phyloP scores from a whole-genome alignment of 53 echinoderm and acorn worm species.

The Mesocentrotus franciscanus region DNA sequence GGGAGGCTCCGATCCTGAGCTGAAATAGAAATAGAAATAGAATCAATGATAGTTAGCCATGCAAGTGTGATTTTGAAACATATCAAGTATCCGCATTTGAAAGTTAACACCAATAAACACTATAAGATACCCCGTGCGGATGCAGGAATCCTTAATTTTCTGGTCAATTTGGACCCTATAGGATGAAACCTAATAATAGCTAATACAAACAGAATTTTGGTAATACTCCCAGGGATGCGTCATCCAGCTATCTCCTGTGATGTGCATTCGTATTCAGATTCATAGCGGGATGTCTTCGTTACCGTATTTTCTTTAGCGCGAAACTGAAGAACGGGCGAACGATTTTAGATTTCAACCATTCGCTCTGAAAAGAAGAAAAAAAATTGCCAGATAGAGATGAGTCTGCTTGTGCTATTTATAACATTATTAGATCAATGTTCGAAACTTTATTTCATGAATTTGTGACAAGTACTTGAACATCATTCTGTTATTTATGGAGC shows the following conservation, averaged over 20 bases:
- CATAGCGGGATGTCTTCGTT: conserved; percentile 24
- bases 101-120: not conserved
- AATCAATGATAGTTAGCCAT: not conserved
- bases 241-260: not conserved
- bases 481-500: not conserved
- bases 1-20: conserved; percentile 4
- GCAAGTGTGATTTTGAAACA: conserved; percentile 35
- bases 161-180: conserved; percentile 48
- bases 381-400: not conserved
- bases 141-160: conserved; percentile 65
- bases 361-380: not conserved
- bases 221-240: conserved; percentile 48
- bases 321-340: not conserved
- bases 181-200: conserved; percentile 52
- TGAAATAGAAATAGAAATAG: conserved; percentile 26
- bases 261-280: not conserved
- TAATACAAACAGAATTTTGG: conserved; percentile 58
- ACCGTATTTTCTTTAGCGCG: conserved; percentile 22
- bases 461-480: not conserved
- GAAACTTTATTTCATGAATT: not conserved
- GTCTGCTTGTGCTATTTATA: not conserved
- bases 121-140: not conserved
- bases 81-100: not conserved
- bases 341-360: conserved; percentile 11
- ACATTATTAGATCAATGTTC: not conserved